These are phyloP conservation scores for Takifugu ocellatus DNA, from an alignment of 2,797 vertebrate genomes.

Conservation along the genomic window DNA sequence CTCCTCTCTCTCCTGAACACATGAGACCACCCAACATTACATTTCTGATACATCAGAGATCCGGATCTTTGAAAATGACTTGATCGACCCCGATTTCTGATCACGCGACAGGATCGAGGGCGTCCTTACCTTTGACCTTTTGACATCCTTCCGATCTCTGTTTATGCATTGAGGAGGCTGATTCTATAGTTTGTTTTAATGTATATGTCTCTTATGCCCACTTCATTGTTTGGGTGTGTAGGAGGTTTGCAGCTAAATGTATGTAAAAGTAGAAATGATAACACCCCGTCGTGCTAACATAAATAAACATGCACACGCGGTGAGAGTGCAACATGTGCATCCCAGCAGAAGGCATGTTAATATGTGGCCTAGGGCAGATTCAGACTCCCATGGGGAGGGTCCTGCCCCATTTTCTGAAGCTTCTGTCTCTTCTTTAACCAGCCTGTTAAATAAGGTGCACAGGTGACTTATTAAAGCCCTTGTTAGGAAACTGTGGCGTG, in stretches of 20 bases:
- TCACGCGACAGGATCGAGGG: no score
- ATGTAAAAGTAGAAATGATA: background rate
- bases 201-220: no score
- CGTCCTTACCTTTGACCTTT: no score
- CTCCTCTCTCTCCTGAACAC: no score
- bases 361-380: constrained; percentile 64
- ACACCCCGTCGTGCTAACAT: background rate
- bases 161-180: no score
- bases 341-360: constrained; percentile 71
- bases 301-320: constrained; percentile 17
- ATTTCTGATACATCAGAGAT: no score
- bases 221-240: background rate
- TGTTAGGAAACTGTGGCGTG: background rate
- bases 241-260: no score
- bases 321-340: constrained; percentile 62
- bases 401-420: constrained; percentile 68
- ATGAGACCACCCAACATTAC: no score
- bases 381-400: constrained; percentile 61
- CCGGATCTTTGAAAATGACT: no score
- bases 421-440: constrained; percentile 73
- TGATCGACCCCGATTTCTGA: no score
- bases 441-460: constrained; percentile 75
- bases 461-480: constrained; percentile 76
- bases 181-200: no score
- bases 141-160: no score